Evolutionary conservation across 2,797 vertebrate genomes (phyloP), one percentile per base, ranked within the genome.

Genomic region (Brachymystax lenok): DNA sequence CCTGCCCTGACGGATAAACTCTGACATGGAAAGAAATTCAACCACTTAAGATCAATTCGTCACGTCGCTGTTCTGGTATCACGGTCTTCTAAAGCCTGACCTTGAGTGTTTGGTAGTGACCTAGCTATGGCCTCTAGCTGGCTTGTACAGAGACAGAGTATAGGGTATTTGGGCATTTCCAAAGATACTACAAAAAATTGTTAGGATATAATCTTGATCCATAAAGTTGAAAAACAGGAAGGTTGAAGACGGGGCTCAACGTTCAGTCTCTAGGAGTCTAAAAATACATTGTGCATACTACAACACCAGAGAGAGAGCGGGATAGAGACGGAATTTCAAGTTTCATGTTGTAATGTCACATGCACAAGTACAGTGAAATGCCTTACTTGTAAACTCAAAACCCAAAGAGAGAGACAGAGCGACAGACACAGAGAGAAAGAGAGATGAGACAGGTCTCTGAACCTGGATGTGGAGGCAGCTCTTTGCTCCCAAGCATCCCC

Each of bases 401-500:
- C 40, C 40, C 10, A 46, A 35, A 35, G 10, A 12, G 40, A 46
- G 40, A 46, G 40, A 46, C 10, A 10, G 8, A 46, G 40, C 8
- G 40, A 46, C 40, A 46, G 10, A 46, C 8, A 46, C 2, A 10
- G 40, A 46, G 35, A 40, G 1, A 17, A 16, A 2, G 5, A 76
- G 71, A 72, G 76, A 74, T 77, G 76, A 75, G 63, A 27, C 2
- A 0, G 52, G 56, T 66, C 5, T n/a, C 72, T 61, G 24, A 17
- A 33, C 28, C 77, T 64, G 3, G 13, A 74, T 72, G 74, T 74
- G 77, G 14, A 3, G 10, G 40, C 56, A 21, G 19, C 16, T 7
- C 3, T 63, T 69, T 80, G 46, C 77, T 79, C 28, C 4, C 52
- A 6, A 54, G n/a, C 50, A 30, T 19, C 7, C 7, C 74, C 80